These are phyloP conservation scores for Hephaestus fuliginosus DNA, from an alignment of 2,797 vertebrate genomes.

Conservation along the genomic window DNA sequence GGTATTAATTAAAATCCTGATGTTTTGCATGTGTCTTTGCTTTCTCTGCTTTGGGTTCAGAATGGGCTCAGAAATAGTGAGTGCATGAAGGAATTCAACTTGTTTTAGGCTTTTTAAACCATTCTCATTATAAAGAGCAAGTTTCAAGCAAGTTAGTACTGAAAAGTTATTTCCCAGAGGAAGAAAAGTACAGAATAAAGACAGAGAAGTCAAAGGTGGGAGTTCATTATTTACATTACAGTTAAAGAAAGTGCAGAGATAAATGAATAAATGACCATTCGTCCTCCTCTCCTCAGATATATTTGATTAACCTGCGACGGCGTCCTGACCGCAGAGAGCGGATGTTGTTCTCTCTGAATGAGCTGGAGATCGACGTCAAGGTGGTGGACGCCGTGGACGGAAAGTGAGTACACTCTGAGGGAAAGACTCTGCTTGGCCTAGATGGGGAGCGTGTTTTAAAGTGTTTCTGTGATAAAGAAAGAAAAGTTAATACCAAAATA, in stretches of 20 bases:
- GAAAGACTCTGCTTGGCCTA: background rate
- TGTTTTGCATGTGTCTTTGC: background rate
- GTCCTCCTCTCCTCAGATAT: slow-evolving; percentile 85
- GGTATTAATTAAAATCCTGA: slow-evolving; percentile 8
- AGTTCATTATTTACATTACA: background rate
- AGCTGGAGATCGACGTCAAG: slow-evolving; percentile 90
- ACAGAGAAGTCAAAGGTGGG: background rate
- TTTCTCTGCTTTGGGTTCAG: background rate
- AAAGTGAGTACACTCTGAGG: slow-evolving; percentile 83
- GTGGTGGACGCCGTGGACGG: slow-evolving; percentile 95
- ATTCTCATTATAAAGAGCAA: background rate
- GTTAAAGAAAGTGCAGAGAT: too few species aligned
- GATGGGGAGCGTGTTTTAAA: background rate
- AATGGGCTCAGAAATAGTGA: background rate
- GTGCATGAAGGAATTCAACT: background rate
- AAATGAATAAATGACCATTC: background rate
- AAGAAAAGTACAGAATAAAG: background rate
- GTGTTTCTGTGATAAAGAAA: background rate
- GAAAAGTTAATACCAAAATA: background rate
- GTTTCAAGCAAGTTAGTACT: background rate
- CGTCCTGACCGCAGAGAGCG: slow-evolving; percentile 89
- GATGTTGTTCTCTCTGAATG: slow-evolving; percentile 92
- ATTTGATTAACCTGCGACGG: slow-evolving; percentile 94
- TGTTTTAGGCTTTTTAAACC: background rate
- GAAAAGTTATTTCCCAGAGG: background rate